phyloP scores from a whole-genome alignment of 2,113 vertebrate species.

The Rattus rattus region DNA sequence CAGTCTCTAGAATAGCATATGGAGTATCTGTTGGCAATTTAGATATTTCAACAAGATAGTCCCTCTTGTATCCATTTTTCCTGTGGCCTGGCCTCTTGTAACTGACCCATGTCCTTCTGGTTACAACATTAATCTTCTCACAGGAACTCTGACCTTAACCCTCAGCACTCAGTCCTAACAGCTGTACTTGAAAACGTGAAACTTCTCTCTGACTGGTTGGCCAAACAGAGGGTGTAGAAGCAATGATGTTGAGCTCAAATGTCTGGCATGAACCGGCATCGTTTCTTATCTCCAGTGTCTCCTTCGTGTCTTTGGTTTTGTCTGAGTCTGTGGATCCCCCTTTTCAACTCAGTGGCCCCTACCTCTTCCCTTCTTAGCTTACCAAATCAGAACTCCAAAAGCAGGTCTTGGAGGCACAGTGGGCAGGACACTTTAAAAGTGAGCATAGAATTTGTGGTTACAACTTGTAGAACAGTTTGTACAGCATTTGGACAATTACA shows the following conservation, averaged over 20 bases:
- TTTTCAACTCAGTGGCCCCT: background rate
- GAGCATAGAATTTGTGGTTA: background rate
- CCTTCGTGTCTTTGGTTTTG: background rate
- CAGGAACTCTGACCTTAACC: background rate
- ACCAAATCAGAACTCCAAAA: background rate
- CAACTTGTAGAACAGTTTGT: background rate
- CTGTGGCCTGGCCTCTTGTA: background rate
- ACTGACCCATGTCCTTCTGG: background rate
- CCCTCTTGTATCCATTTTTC: background rate
- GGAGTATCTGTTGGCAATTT: background rate
- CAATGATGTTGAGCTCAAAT: background rate
- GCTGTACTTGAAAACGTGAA: background rate
- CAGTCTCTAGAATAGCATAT: background rate
- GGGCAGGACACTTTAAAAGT: background rate
- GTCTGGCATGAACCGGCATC: background rate
- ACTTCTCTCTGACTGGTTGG: background rate
- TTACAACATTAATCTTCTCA: background rate
- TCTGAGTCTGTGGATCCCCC: background rate
- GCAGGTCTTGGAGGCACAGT: background rate
- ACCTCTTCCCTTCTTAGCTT: background rate
- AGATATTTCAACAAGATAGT: background rate
- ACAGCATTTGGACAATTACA: background rate
- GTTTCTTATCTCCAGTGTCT: background rate
- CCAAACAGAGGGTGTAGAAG: background rate
- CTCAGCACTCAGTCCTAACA: background rate